Base-by-base conservation (phyloP, 2,888 invertebrate genomes). In the Argyresthia albistria region DNA sequence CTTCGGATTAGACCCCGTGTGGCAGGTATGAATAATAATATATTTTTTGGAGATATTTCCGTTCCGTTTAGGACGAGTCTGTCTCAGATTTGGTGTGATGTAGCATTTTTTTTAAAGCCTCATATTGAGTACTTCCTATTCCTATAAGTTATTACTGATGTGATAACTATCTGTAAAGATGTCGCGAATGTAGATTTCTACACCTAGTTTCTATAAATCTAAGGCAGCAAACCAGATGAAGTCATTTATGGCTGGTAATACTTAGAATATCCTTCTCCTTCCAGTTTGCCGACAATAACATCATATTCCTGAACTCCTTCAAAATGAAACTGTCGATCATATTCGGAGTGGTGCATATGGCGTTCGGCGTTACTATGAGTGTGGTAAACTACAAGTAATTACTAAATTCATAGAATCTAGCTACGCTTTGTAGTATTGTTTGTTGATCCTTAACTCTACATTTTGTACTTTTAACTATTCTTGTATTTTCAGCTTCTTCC, bases 311-410 rank as follows among this genome's bases (percentile, higher is more conserved):
- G 45, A 93, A 93, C 73, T 92, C 93, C 0, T 92, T 91, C 84
- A 93, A 93, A 80, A 93, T 93, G 93, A 90, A 91, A 72, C 76
- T 93, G 52, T 93, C 93, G 0, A 91, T 93, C 47, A 91, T 93
- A 67, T 87, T 93, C 56, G 93, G 93, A 35, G 91, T 93, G 48
- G 73, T 89, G 45, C 93, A 93, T 72, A 93, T 93, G 93, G 84
- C 90, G 64, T 91, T 93, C 74, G 93, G 93, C 59, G 90, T 93
- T 61, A 78, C 89, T 63, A 88, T 93, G 67, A 90, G 89, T 80
- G 86, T 89, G 76, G 82, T 88, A 76, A 90, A 90, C 82, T 88
- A 89, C 80, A 86, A 82, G 84, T 86, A 87, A 87, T 84, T 86
- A 87, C 80, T 80, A 73, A 81, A 82, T 86, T 86, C 80, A 80